Conservation (phyloP, 2,888 invertebrate species). For the Allygus modestus region DNA sequence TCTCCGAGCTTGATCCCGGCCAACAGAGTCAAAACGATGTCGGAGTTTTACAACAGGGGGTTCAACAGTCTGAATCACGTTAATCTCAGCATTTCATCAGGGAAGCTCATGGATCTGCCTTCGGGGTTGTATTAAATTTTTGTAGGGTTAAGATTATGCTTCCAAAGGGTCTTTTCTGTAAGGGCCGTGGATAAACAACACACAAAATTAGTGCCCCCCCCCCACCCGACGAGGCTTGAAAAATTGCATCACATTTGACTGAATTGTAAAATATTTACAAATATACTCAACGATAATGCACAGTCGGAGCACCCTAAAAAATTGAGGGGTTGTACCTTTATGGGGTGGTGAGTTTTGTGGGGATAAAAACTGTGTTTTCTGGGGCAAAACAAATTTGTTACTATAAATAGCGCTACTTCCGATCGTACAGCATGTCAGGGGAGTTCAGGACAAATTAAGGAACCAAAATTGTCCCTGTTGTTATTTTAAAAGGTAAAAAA, state of each 20-base stretch:
- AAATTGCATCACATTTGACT: background rate
- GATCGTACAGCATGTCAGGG: too few species aligned
- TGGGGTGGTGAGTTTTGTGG: too few species aligned
- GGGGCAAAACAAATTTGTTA: too few species aligned
- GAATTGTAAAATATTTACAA: too few species aligned
- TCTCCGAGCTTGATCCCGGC: slow-evolving; percentile 31
- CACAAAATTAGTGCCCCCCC: background rate
- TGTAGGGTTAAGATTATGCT: background rate
- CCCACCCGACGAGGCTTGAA: background rate
- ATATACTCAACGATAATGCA: too few species aligned
- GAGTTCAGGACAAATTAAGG: too few species aligned
- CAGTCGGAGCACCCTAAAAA: too few species aligned
- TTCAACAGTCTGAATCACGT: slow-evolving; percentile 67
- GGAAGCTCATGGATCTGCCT: slow-evolving; percentile 71
- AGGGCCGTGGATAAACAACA: background rate
- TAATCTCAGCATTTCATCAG: slow-evolving; percentile 69
- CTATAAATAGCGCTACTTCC: too few species aligned
- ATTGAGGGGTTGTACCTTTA: too few species aligned
- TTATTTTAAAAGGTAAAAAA: too few species aligned
- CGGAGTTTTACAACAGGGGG: slow-evolving; percentile 68
- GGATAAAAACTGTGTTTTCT: too few species aligned
- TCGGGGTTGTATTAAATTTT: slow-evolving; percentile 70
- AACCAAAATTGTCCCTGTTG: too few species aligned
- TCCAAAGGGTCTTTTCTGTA: background rate
- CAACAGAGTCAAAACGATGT: slow-evolving; percentile 60